Conservation (phyloP, 2,888 invertebrate genomes). For the Cecidostiba fungosa region DNA sequence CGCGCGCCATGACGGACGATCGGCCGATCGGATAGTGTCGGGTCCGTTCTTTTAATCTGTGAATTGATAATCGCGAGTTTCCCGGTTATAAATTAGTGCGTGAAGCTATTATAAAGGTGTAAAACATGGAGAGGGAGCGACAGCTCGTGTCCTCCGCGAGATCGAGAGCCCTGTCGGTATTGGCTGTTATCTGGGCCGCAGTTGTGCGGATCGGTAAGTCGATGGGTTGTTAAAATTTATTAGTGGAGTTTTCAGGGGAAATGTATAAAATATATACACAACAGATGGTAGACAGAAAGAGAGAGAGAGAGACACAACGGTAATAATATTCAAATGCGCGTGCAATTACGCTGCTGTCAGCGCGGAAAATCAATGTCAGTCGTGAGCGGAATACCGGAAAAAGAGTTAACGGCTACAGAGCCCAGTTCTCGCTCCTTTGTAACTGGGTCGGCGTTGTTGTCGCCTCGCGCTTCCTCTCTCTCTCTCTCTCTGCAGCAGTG, state of each 20-base stretch:
- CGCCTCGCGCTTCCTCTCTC: not conserved
- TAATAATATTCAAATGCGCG: not conserved
- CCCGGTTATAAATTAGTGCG: not conserved
- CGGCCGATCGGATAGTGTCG: not conserved
- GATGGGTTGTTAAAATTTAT: no score
- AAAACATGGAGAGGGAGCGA: slow-evolving; percentile 6
- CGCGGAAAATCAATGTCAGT: slow-evolving; percentile 58
- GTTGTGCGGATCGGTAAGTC: slow-evolving; percentile 38
- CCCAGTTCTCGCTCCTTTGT: not conserved
- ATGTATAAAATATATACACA: no score
- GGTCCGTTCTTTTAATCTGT: not conserved
- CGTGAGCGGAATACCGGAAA: slow-evolving; percentile 49
- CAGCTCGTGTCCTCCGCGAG: not conserved
- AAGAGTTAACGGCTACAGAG: slow-evolving; percentile 29
- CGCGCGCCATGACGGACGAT: slow-evolving; percentile 31
- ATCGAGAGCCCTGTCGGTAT: not conserved
- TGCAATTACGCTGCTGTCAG: not conserved
- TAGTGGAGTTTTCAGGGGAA: no score
- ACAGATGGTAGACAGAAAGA: no score
- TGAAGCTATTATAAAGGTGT: no score
- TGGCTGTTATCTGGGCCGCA: not conserved
- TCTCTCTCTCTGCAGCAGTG: not conserved
- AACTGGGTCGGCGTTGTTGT: slow-evolving; percentile 35
- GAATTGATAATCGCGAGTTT: no score
- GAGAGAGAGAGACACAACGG: no score